Evolutionary conservation across 2,113 vertebrate genomes (phyloP).

Genomic region (Paralichthys olivaceus): DNA sequence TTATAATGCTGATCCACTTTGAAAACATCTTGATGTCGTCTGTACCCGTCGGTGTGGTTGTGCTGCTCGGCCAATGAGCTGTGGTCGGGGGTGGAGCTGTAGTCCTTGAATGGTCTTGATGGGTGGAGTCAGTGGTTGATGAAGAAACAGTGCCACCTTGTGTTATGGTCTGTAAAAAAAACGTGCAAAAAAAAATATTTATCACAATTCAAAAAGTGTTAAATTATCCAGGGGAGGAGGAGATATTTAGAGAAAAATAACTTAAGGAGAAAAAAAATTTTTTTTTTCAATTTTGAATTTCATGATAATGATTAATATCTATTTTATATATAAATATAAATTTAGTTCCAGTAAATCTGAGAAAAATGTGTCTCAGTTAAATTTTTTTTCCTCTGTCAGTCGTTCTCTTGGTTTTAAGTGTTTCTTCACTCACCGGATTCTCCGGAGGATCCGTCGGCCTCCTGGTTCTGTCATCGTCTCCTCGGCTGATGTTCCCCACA

Average conservation of each 20-base stretch:
- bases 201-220: not conserved
- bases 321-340: too few species aligned
- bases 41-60: constrained; percentile 77
- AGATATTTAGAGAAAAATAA: not conserved
- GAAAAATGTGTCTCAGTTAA: too few species aligned
- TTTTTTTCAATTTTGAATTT: too few species aligned
- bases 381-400: too few species aligned
- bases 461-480: constrained; percentile 1
- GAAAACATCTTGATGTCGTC: not conserved
- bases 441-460: constrained; percentile 7
- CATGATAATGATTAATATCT: too few species aligned
- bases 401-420: too few species aligned
- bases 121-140: constrained; percentile 32
- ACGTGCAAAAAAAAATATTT: not conserved
- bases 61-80: constrained; percentile 17
- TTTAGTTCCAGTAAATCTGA: too few species aligned
- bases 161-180: constrained; percentile 32
- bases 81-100: constrained; percentile 26
- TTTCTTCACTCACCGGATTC: constrained; percentile 38
- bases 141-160: constrained; percentile 31
- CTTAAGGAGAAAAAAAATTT: too few species aligned
- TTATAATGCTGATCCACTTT: too few species aligned
- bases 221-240: not conserved
- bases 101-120: constrained; percentile 40
- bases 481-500: constrained; percentile 4